Percentiles rank a stretch among this genome's conserved stretches.
These are phyloP conservation scores for Aphelenchoides fujianensis DNA, from an alignment of 1,140 invertebrate species.

Conservation along the genomic window DNA sequence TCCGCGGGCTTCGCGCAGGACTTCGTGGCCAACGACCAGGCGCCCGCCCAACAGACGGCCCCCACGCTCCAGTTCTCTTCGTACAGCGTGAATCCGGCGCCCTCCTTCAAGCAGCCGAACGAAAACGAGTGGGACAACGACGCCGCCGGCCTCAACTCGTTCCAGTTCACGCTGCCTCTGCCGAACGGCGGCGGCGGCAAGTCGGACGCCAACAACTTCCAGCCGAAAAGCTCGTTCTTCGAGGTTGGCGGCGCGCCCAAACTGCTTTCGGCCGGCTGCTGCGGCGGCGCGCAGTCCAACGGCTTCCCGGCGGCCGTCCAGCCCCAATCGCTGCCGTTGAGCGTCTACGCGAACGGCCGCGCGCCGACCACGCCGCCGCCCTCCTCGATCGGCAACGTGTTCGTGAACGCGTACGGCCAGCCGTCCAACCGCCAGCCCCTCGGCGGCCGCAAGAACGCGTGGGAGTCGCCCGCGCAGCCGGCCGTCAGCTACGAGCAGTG, in stretches of 20 bases:
- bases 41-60: not conserved
- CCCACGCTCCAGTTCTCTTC: not conserved
- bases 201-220: not conserved
- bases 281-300: too few species aligned
- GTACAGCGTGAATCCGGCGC: not conserved
- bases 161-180: not conserved
- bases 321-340: too few species aligned
- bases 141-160: not conserved
- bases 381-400: not conserved
- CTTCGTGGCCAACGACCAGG: too few species aligned
- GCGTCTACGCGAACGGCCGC: too few species aligned
- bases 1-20: too few species aligned
- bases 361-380: not conserved
- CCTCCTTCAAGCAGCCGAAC: not conserved
- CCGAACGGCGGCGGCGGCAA: not conserved
- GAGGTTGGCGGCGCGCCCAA: not conserved
- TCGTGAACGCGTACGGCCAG: not conserved
- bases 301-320: too few species aligned
- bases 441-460: not conserved
- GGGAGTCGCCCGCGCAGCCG: not conserved
- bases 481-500: not conserved
- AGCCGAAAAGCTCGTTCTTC: not conserved
- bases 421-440: too few species aligned
- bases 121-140: not conserved
- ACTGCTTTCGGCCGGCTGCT: too few species aligned